Conservation (phyloP, 2,888 invertebrate genomes). For the Ornithoptera alexandrae region DNA sequence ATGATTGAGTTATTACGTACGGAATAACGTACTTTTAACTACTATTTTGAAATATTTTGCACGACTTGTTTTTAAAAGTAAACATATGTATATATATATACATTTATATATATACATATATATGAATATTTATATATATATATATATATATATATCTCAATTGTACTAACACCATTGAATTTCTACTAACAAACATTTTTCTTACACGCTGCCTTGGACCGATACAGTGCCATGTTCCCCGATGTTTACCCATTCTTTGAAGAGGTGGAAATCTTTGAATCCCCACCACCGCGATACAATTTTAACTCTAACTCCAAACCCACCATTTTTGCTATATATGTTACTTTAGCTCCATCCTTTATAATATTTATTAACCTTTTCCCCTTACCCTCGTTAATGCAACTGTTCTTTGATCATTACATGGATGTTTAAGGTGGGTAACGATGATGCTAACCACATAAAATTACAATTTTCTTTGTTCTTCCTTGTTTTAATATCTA, state of each 20-base stretch:
- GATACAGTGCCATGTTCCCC: constrained; percentile 55
- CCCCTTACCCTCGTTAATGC: constrained; percentile 3
- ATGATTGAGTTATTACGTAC: too few relatives aligned
- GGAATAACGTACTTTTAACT: too few relatives aligned
- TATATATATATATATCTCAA: too few relatives aligned
- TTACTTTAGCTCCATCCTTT: constrained; percentile 30
- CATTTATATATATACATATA: too few relatives aligned
- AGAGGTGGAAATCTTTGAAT: constrained; percentile 59
- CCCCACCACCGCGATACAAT: constrained; percentile 63
- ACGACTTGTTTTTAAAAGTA: too few relatives aligned
- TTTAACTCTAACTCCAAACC: constrained; percentile 43
- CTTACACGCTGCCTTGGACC: constrained; percentile 61
- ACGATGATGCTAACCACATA: too few relatives aligned
- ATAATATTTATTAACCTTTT: constrained; percentile 15
- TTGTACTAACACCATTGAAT: constrained; percentile 1
- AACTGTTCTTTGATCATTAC: constrained; percentile 2
- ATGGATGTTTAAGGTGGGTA: constrained; percentile 28
- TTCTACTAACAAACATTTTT: constrained; percentile 31
- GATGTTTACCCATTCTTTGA: constrained; percentile 67
- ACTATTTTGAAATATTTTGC: too few relatives aligned
- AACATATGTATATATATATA: too few relatives aligned
- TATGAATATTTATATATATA: too few relatives aligned
- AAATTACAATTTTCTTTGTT: too few relatives aligned
- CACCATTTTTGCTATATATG: constrained; percentile 7
- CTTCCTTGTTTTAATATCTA: too few relatives aligned